Base-by-base conservation (phyloP, 2,888 invertebrate species). In the Eupithecia inturbata region DNA sequence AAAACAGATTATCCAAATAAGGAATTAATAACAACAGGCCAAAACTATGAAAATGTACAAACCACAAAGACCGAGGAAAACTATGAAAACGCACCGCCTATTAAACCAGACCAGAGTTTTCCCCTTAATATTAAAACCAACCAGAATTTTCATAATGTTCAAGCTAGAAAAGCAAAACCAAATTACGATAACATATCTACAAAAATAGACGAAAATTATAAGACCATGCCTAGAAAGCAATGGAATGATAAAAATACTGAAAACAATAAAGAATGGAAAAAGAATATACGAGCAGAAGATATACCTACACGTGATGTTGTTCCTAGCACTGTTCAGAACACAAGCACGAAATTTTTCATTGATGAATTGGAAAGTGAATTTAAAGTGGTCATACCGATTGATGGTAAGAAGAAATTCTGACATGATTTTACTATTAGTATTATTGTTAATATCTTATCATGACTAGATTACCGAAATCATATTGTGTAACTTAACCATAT, bases 291-390 rank as follows among this genome's bases (percentile, higher is more conserved):
- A 39, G 12, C 72, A 69, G 71, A 71, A 62, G 28, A 28, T 67
- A 12, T 28, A 67, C 33, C 10, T 3, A 26, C 10, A 12, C 12
- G 26, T 4, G 57, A 12, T 14, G 57, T 26, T 1, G 26, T 57
- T 2, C 57, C 57, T 26, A 26, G 14, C 26, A 12, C 26, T 26
- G 4, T 5, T 26, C 57, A 57, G 14, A 57, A 57, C 57, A 57
- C 0, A 69, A 76, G 80, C 5, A 80, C 82, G 0, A 84, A 74
- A 33, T 89, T 87, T 73, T 89, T 89, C 70, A 81, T 89, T 26
- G 89, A 89, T 63, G 85, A 85, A 0, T 1, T 83, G 0, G 84
- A 81, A 5, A 84, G 76, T 41, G 84, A 81, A 6, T 87, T 77
- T 33, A 87, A 85, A 64, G 73, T 82, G 0, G 73, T 82, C 0